These are phyloP conservation scores for Homarus americanus DNA, from an alignment of 1,140 invertebrate genomes.

Conservation along the genomic window DNA sequence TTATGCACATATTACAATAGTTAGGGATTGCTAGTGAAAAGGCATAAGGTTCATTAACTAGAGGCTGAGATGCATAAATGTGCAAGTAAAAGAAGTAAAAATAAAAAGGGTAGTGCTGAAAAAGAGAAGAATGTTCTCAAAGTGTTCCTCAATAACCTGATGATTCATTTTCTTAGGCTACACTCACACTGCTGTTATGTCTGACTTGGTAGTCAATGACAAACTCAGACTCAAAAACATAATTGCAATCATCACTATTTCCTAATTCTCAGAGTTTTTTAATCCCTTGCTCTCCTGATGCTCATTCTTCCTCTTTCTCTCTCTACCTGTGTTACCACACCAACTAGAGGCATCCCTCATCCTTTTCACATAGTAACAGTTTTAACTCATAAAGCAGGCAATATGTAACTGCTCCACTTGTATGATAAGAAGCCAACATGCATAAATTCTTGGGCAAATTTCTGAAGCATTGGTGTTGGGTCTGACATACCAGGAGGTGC, in stretches of 20 bases:
- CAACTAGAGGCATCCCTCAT: neutral
- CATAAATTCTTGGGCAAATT: constrained; percentile 22
- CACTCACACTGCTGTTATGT: neutral
- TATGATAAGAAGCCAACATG: constrained; percentile 29
- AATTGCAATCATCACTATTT: neutral
- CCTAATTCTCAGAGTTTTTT: neutral
- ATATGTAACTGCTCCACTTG: constrained; percentile 6
- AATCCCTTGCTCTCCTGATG: neutral
- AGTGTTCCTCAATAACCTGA: neutral
- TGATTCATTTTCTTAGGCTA: neutral
- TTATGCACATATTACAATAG: neutral
- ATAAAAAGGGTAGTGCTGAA: neutral
- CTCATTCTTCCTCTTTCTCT: neutral
- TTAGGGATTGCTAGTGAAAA: neutral
- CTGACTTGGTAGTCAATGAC: neutral
- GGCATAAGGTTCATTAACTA: neutral
- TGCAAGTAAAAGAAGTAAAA: neutral
- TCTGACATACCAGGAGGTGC: constrained; percentile 31
- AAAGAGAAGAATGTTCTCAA: neutral
- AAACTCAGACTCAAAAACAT: neutral
- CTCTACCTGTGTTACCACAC: neutral
- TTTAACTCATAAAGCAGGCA: neutral
- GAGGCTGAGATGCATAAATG: neutral
- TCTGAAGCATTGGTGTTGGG: constrained; percentile 3
- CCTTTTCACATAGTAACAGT: neutral